Base-by-base conservation (phyloP, 2,888 invertebrate species). In the Ernsta delagoae region DNA sequence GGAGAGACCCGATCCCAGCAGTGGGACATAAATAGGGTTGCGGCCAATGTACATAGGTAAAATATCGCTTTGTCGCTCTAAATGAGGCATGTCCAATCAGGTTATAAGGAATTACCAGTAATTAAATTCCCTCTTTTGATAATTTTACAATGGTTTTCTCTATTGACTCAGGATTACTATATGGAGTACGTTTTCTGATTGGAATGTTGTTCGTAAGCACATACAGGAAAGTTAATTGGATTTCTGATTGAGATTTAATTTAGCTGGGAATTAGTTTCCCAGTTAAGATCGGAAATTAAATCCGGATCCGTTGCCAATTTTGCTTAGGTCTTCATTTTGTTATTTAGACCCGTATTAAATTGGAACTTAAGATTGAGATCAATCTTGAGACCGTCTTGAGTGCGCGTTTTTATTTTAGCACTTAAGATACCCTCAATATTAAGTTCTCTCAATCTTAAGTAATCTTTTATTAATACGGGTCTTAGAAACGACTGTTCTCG, bases 161-260 rank as follows among this genome's bases (percentile, higher is more conserved):
- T 50, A 50, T 50, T 11, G 50, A 50, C 7, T 50, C 6, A 50
- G 50, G 50, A 50, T 16, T 16, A 12, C 16, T 50, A 50, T 50
- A 50, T 16, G 50, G 6, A 48, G 5, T 12, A 48, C 48, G 48
- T 12, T 5, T 2, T 9, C 48, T 45, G n/a, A 45, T 48, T 48
- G 12, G 48, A 12, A 48, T 48, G 48, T 48, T 50, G 16, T 16
- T 50, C 3, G 48, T 48, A 60, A 45, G 60, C n/a, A 45, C 31
- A 56, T 16, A 34, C 34, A 34, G 34, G 11, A 50, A 50, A 16
- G 50, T 50, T 50, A 50, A 50, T 50, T 50, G 50, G 50, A 16
- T 50, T 50, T 50, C 50, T 50, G 48, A 50, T 50, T 50, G 50
- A 50, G 50, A 50, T 16, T 50, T 50, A 50, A 50, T 16, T 50